phyloP scores from a whole-genome alignment of 2,797 vertebrate genomes.

The Hafferia zeledoni region DNA sequence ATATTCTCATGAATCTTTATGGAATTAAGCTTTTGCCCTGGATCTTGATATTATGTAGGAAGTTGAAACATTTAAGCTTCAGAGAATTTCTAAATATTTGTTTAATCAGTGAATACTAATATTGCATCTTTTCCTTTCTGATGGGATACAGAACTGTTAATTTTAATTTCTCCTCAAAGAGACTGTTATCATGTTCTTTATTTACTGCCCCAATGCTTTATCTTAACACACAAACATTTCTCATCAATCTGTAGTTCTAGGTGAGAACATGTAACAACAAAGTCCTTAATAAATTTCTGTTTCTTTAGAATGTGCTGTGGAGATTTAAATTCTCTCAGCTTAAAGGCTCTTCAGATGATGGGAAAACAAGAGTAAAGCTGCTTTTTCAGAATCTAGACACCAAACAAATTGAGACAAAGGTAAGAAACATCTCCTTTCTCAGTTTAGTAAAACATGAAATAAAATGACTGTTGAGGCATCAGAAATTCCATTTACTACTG shows the following conservation, averaged over 20 bases:
- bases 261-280: neutral
- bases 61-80: neutral
- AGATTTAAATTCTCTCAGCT: constrained; percentile 95
- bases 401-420: constrained; percentile 95
- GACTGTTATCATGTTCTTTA: neutral
- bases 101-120: neutral
- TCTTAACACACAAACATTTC: neutral
- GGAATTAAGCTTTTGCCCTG: neutral
- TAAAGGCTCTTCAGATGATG: constrained; percentile 95
- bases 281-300: constrained; percentile 7
- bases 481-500: neutral
- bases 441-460: neutral
- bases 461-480: neutral
- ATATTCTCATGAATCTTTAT: neutral
- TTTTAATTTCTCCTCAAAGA: neutral
- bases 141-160: neutral
- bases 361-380: constrained; percentile 90
- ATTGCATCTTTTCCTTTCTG: neutral
- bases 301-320: constrained; percentile 85
- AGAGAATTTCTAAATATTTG: neutral
- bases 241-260: neutral
- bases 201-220: neutral
- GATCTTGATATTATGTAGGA: neutral
- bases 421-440: constrained; percentile 58
- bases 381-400: constrained; percentile 91